Percentiles rank a stretch among this genome's conserved stretches.
These are phyloP conservation scores for Temnopleurus reevesii DNA, from an alignment of 53 echinoderm and acorn worm species.

Conservation along the genomic window DNA sequence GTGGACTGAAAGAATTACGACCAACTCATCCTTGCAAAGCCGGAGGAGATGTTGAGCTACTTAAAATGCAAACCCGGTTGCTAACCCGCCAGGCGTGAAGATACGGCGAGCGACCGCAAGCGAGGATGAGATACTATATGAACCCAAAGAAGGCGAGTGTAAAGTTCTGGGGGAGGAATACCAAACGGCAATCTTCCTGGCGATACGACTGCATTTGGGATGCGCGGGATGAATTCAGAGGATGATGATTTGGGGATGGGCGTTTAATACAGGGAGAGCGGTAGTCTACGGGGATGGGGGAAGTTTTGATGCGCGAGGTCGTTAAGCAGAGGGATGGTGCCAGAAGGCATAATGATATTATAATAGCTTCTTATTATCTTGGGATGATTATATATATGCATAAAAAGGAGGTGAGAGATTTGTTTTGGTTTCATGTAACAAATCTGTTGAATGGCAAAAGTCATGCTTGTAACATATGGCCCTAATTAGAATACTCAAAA, in stretches of 20 bases:
- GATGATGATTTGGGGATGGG: not conserved
- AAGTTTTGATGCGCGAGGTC: not conserved
- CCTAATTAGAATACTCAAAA: too few relatives aligned
- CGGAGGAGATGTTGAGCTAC: not conserved
- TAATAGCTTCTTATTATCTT: slow-evolving; percentile 45
- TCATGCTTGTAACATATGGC: too few relatives aligned
- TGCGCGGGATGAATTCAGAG: not conserved
- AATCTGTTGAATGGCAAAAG: slow-evolving; percentile 10
- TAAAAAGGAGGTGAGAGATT: not conserved
- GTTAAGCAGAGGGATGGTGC: not conserved
- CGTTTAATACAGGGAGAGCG: not conserved
- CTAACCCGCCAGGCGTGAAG: slow-evolving; percentile 24
- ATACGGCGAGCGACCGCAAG: slow-evolving; percentile 26
- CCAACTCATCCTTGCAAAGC: not conserved
- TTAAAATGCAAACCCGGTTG: slow-evolving; percentile 31
- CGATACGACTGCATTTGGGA: not conserved
- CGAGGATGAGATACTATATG: not conserved
- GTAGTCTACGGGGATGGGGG: not conserved
- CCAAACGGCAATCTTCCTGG: slow-evolving; percentile 22
- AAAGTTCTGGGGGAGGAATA: slow-evolving; percentile 44
- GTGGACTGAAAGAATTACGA: slow-evolving; percentile 2
- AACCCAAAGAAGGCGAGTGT: slow-evolving; percentile 16
- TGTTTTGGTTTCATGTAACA: not conserved
- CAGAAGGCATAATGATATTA: slow-evolving; percentile 43
- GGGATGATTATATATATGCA: slow-evolving; percentile 25